phyloP scores from a whole-genome alignment of 2,113 vertebrate genomes.

The Siniperca knerii region DNA sequence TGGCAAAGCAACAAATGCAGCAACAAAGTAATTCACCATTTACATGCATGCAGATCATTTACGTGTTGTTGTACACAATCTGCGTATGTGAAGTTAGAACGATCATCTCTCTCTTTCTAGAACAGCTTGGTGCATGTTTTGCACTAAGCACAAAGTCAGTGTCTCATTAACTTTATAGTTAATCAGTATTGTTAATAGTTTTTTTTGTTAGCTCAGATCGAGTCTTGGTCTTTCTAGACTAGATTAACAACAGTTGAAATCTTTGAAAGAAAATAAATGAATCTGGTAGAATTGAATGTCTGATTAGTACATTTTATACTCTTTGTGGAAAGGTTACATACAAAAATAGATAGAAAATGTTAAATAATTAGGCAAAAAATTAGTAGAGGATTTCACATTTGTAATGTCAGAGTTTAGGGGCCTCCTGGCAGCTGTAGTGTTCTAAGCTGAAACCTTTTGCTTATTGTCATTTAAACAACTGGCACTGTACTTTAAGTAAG shows the following conservation, averaged over 20 bases:
- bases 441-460: background rate
- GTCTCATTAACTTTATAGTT: background rate
- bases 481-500: background rate
- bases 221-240: background rate
- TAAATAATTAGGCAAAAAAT: background rate
- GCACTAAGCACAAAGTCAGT: background rate
- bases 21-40: background rate
- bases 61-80: background rate
- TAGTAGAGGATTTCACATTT: background rate
- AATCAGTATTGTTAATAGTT: background rate
- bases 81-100: background rate
- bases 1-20: background rate
- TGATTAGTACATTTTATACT: background rate
- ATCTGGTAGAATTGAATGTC: background rate
- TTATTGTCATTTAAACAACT: constrained; percentile 15
- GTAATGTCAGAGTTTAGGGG: background rate
- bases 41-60: background rate
- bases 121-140: background rate
- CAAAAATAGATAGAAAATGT: background rate
- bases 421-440: background rate
- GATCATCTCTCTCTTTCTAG: background rate
- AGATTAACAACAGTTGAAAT: background rate
- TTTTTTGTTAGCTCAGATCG: background rate
- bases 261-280: background rate
- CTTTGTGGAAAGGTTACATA: background rate